Evolutionary conservation across 2,888 invertebrate genomes (phyloP).

Genomic region (Microdon myrmicae): DNA sequence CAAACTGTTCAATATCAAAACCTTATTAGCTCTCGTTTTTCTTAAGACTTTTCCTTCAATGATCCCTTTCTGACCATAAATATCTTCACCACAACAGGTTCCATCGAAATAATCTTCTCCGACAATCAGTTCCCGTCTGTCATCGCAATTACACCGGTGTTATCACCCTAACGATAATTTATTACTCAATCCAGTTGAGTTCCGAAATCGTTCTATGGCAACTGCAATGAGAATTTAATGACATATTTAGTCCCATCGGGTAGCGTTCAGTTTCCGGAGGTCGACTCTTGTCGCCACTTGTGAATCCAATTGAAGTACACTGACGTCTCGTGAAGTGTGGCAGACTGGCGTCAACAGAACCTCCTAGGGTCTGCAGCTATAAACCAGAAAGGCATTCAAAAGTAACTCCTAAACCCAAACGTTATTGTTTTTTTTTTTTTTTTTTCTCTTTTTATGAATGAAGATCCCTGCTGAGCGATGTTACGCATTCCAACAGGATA

Average conservation of each 20-base stretch:
- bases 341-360: slow-evolving; percentile 39
- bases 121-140: too few relatives aligned
- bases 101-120: too few relatives aligned
- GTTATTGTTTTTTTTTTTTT: too few relatives aligned
- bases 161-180: slow-evolving; percentile 21
- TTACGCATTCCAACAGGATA: slow-evolving; percentile 25
- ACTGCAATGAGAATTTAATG: slow-evolving; percentile 47
- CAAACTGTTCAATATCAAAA: too few relatives aligned
- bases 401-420: too few relatives aligned
- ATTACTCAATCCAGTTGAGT: slow-evolving; percentile 29
- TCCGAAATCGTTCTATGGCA: slow-evolving; percentile 14
- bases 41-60: too few relatives aligned
- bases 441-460: slow-evolving; percentile 53
- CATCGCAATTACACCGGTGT: slow-evolving; percentile 18
- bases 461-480: slow-evolving; percentile 55
- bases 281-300: slow-evolving; percentile 52
- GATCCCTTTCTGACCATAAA: too few relatives aligned
- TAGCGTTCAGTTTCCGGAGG: slow-evolving; percentile 45
- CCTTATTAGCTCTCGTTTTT: too few relatives aligned
- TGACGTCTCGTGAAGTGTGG: slow-evolving; percentile 24
- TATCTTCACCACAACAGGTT: too few relatives aligned
- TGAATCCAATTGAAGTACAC: slow-evolving; percentile 33
- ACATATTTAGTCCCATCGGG: slow-evolving; percentile 42
- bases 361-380: slow-evolving; percentile 24
- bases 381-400: slow-evolving; percentile 20